Evolutionary conservation across 2,113 vertebrate species (phyloP).

Genomic region (Gobius niger): DNA sequence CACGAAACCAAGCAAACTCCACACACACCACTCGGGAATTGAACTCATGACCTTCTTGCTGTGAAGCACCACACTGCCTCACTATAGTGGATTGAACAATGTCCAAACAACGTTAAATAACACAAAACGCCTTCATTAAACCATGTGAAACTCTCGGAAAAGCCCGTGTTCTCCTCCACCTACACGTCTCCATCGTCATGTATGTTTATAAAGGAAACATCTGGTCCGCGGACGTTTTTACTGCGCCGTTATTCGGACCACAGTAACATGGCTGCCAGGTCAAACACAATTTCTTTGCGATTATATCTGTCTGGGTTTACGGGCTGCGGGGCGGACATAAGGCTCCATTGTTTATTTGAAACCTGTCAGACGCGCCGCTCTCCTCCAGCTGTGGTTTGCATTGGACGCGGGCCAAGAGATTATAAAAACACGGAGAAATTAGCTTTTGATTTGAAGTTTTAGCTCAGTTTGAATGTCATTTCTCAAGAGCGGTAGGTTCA

Average conservation of each 20-base stretch:
- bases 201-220: constrained; percentile 6
- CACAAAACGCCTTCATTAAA: no score
- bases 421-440: background rate
- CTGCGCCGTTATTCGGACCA: background rate
- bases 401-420: background rate
- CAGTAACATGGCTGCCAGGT: background rate
- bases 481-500: no score
- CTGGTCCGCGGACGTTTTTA: constrained; percentile 2
- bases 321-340: background rate
- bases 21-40: no score
- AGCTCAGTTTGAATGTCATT: background rate
- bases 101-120: no score
- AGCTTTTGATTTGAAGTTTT: background rate
- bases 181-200: background rate
- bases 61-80: no score
- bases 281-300: constrained; percentile 2
- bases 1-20: no score
- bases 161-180: background rate
- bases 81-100: no score
- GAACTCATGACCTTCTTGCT: no score
- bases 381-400: background rate
- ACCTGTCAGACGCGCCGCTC: background rate
- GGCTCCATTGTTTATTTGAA: constrained; percentile 1
- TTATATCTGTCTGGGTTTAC: background rate
- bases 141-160: no score